These are phyloP conservation scores for Eristalinus aeneus DNA, from an alignment of 2,888 invertebrate species.

Conservation along the genomic window DNA sequence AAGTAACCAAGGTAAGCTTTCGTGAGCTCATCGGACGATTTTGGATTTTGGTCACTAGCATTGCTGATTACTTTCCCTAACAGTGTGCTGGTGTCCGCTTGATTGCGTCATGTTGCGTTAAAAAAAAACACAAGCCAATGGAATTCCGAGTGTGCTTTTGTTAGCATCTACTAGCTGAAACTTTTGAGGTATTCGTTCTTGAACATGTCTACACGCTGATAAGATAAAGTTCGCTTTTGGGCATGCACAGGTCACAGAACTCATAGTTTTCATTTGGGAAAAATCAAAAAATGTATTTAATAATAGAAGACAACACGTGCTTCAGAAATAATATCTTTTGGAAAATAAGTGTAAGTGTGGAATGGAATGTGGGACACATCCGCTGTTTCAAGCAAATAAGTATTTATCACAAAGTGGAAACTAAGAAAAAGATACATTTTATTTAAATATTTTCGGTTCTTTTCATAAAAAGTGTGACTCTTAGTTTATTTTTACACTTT, in stretches of 20 bases:
- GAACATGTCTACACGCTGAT: neutral
- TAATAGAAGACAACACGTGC: neutral
- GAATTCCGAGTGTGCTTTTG: neutral
- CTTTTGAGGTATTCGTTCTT: neutral
- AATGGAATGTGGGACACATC: neutral
- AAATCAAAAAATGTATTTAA: neutral
- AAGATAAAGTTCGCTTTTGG: neutral
- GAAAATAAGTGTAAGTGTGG: neutral
- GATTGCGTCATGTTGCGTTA: neutral
- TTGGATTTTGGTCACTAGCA: neutral
- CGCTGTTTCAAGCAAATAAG: neutral
- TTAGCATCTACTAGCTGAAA: neutral
- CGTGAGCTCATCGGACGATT: neutral
- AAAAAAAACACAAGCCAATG: neutral
- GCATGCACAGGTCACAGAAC: neutral
- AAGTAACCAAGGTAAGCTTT: conserved; percentile 79
- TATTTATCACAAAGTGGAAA: neutral
- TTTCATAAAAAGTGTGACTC: neutral
- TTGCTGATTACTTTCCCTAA: neutral
- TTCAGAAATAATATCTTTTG: neutral
- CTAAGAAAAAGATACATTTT: neutral
- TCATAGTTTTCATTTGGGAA: neutral
- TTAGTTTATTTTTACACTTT: neutral
- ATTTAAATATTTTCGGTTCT: neutral
- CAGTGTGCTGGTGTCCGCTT: neutral